Percentiles rank a stretch among this genome's conserved stretches.
Evolutionary conservation across 2,888 invertebrate species (phyloP).

Genomic region (Endomychus coccineus): DNA sequence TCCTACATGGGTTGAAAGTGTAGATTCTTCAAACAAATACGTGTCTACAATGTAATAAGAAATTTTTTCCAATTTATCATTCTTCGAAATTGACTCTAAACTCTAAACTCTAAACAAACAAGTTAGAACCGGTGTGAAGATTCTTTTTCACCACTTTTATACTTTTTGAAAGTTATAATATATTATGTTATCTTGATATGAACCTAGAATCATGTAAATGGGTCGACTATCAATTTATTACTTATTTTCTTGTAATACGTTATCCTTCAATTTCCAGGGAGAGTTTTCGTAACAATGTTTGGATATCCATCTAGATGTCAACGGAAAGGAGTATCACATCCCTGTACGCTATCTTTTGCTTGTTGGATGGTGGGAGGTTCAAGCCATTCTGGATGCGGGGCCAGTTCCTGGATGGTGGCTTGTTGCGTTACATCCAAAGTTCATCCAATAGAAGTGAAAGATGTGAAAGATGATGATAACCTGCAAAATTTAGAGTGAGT

Average conservation of each 20-base stretch:
- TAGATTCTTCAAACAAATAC: no score
- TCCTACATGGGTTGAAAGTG: no score
- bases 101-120: no score
- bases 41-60: no score
- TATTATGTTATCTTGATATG: background rate
- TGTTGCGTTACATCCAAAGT: constrained; percentile 53
- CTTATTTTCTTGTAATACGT: no score
- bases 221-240: no score
- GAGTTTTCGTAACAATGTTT: constrained; percentile 51
- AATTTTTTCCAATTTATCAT: no score
- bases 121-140: background rate
- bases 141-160: background rate
- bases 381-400: constrained; percentile 59
- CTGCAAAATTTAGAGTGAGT: no score
- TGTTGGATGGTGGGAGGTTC: constrained; percentile 71
- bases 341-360: constrained; percentile 63
- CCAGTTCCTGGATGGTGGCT: constrained; percentile 61
- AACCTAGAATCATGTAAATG: no score
- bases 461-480: no score
- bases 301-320: constrained; percentile 54
- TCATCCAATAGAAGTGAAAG: background rate
- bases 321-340: constrained; percentile 51
- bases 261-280: constrained; percentile 31
- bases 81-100: no score
- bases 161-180: background rate